Base-by-base conservation (phyloP, 1,140 invertebrate species). In the Drosophila bifasciata region DNA sequence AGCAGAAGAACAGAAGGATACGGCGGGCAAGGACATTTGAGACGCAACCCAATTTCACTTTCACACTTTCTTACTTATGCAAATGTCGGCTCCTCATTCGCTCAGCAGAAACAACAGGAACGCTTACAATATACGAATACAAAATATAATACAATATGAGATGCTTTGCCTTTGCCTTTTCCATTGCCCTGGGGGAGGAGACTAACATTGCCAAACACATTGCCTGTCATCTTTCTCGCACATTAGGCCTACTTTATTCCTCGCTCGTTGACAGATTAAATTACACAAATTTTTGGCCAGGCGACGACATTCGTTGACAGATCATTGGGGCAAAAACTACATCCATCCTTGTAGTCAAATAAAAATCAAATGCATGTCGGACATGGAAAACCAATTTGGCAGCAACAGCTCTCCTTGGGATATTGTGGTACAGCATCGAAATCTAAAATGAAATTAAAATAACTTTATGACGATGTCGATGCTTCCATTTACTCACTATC, bases 1-100 rank as follows among this genome's bases (percentile, higher is more conserved):
- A 60, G n/a, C n/a, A n/a, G n/a, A n/a, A n/a, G n/a, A 7, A 16
- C 21, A 44, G 50, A 49, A 8, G 39, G 15, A 21, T 39, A 52
- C 39, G 46, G 51, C 32, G 5, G 32, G 32, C 9, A 50, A 25
- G 36, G 48, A 61, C 48, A 61, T 40, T 32, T 19, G 36, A 48
- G 28, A 39, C 17, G 9, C 58, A 13, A 44, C 11, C 40, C 39
- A 44, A 50, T 52, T 59, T 60, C 73, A 75, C 45, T 78, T 85
- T 86, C 81, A 85, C 81, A 86, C 81, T 86, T 86, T 78, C 83
- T 88, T 76, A 76, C 73, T 76, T 83, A 86, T 88, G 83, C 78
- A 86, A 86, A 86, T 86, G 55, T 56, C 58, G 50, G 66, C 66
- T 58, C 56, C 64, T 80, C 60, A 78, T 69, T 75, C 69, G 59